Conservation (phyloP, 2,797 vertebrate genomes). For the Rachycentron canadum region DNA sequence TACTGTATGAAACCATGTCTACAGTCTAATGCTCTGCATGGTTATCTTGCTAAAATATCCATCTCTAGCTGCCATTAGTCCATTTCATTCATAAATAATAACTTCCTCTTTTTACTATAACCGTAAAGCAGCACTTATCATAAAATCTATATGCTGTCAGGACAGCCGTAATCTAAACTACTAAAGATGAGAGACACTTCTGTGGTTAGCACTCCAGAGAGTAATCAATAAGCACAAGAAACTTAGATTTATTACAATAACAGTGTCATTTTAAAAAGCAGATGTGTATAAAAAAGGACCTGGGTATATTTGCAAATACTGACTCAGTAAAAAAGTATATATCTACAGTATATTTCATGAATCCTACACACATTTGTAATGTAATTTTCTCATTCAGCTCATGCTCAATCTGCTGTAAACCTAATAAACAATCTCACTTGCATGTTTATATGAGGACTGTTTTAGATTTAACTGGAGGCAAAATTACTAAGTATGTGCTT, state of each 20-base stretch:
- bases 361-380: constrained; percentile 24
- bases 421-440: constrained; percentile 61
- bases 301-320: constrained; percentile 10
- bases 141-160: constrained; percentile 73
- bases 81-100: constrained; percentile 80
- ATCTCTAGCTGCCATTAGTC: constrained; percentile 56
- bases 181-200: constrained; percentile 23
- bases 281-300: not conserved
- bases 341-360: constrained; percentile 28
- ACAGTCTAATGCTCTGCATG: constrained; percentile 51
- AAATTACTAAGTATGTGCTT: constrained; percentile 74
- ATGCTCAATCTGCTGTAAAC: constrained; percentile 47
- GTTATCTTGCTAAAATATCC: constrained; percentile 45
- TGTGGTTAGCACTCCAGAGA: constrained; percentile 46
- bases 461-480: constrained; percentile 75
- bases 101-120: constrained; percentile 70
- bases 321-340: constrained; percentile 8
- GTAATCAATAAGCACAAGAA: constrained; percentile 39
- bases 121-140: constrained; percentile 74
- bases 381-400: constrained; percentile 37
- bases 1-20: constrained; percentile 22
- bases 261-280: not conserved
- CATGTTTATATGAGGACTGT: constrained; percentile 63
- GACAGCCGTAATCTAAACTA: constrained; percentile 42
- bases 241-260: constrained; percentile 19